Conservation (phyloP, 2,113 vertebrate genomes). For the Bambusicola thoracicus region DNA sequence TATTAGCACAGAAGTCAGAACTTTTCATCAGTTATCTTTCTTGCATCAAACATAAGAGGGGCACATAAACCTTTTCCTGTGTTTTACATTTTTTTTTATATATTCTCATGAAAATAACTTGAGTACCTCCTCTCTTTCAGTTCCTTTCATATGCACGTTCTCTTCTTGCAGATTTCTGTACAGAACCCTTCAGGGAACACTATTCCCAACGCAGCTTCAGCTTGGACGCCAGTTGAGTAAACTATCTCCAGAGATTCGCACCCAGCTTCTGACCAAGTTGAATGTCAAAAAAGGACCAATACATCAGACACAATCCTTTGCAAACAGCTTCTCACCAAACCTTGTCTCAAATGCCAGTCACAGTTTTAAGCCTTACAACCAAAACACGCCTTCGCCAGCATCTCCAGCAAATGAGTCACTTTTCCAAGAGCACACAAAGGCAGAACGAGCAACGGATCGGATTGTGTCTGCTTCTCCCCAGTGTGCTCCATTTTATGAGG, state of each 20-base stretch:
- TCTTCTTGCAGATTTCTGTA: slow-evolving; percentile 86
- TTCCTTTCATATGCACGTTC: neutral
- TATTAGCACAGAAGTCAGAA: neutral
- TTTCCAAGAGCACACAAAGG: slow-evolving; percentile 16
- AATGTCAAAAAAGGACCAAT: neutral
- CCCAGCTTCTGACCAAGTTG: slow-evolving; percentile 69
- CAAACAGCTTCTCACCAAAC: slow-evolving; percentile 26
- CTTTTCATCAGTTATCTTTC: neutral
- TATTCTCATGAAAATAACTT: neutral
- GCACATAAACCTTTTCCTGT: neutral
- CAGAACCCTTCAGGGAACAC: slow-evolving; percentile 88
- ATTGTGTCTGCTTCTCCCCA: neutral
- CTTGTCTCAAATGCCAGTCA: neutral
- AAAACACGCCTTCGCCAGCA: neutral
- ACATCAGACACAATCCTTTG: neutral
- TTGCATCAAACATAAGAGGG: neutral
- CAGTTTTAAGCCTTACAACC: neutral
- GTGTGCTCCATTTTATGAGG: neutral
- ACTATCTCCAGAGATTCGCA: slow-evolving; percentile 68
- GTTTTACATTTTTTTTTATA: neutral
- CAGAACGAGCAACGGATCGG: neutral
- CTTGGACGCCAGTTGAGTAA: slow-evolving; percentile 88
- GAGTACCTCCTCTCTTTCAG: neutral
- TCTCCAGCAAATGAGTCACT: slow-evolving; percentile 5
- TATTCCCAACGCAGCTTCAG: slow-evolving; percentile 90